These are phyloP conservation scores for Phocoena sinus DNA, from an alignment of 2,113 vertebrate genomes.

Conservation along the genomic window DNA sequence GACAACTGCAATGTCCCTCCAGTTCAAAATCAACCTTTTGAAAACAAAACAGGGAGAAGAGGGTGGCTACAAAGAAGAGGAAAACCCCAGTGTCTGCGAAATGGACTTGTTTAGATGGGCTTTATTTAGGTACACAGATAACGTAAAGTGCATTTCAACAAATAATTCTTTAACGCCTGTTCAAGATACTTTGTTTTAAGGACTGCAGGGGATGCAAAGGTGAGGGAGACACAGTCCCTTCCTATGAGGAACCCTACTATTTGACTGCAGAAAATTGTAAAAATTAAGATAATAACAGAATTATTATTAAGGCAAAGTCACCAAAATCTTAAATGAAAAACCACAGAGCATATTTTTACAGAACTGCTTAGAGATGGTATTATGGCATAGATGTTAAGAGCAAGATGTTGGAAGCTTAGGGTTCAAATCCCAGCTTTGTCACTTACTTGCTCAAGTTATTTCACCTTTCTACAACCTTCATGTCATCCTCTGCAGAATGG, in stretches of 20 bases:
- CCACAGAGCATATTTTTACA: background rate
- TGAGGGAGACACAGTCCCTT: background rate
- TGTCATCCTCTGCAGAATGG: background rate
- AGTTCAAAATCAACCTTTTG: constrained; percentile 54
- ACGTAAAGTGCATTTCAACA: constrained; percentile 55
- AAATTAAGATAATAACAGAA: constrained; percentile 38
- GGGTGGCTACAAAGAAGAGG: constrained; percentile 16
- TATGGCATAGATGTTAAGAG: background rate
- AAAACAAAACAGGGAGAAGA: constrained; percentile 65
- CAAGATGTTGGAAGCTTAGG: background rate
- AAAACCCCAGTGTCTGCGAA: constrained; percentile 32
- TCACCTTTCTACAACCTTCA: background rate
- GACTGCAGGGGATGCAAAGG: background rate
- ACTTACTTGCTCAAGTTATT: background rate
- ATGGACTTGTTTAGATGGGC: constrained; percentile 36
- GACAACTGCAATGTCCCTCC: constrained; percentile 59
- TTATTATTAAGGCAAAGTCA: background rate
- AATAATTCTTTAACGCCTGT: constrained; percentile 50
- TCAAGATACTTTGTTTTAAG: constrained; percentile 57
- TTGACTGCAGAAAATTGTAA: constrained; percentile 47
- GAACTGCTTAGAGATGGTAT: background rate
- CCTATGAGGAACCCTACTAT: constrained; percentile 12
- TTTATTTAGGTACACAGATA: constrained; percentile 59
- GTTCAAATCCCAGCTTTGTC: constrained; percentile 51
- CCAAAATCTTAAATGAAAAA: background rate